Evolutionary conservation across 2,797 vertebrate species (phyloP).

Genomic region (Crypturellus tataupa): DNA sequence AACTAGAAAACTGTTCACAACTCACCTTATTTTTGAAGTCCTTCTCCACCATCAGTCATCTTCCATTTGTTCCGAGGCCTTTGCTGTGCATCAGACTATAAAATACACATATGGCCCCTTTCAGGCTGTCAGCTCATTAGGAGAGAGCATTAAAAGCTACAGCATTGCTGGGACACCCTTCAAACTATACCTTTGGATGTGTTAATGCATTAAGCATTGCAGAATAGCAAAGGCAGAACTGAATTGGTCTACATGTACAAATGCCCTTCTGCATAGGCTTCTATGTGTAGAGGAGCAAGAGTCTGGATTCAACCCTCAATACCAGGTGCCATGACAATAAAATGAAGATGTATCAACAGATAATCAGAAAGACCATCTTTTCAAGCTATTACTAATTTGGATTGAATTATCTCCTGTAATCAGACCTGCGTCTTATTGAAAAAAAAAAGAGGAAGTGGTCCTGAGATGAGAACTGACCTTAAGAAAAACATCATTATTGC

Average conservation of each 20-base stretch:
- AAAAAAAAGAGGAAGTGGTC: not conserved
- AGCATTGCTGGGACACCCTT: not conserved
- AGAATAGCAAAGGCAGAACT: not conserved
- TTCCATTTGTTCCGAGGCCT: not conserved
- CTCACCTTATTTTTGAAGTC: not conserved
- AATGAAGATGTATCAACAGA: not conserved
- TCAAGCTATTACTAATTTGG: not conserved
- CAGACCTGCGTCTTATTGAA: not conserved
- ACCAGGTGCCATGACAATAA: not conserved
- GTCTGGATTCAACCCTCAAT: not conserved
- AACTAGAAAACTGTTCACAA: not conserved
- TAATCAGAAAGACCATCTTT: not conserved
- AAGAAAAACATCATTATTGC: not conserved
- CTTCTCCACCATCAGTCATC: not conserved
- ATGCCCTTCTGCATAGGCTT: not conserved
- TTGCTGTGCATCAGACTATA: not conserved
- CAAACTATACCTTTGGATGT: not conserved
- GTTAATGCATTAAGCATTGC: not conserved
- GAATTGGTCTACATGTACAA: not conserved
- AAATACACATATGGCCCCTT: not conserved
- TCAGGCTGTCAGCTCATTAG: not conserved
- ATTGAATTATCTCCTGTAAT: not conserved
- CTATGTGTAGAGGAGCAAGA: not conserved
- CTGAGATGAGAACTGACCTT: not conserved
- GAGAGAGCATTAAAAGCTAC: not conserved